phyloP scores from a whole-genome alignment of 2,888 invertebrate species.

The Aelia acuminata region DNA sequence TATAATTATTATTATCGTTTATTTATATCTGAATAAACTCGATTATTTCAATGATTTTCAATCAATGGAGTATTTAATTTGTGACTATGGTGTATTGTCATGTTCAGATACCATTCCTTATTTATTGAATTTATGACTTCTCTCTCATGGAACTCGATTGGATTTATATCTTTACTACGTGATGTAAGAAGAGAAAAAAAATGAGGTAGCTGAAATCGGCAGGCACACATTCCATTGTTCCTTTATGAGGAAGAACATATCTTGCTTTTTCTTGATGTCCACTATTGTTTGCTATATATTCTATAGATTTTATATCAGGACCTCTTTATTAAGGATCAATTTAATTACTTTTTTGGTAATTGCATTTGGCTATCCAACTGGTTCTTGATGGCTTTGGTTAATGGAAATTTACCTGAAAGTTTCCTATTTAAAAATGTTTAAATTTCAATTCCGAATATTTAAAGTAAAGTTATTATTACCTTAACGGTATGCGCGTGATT shows the following conservation, averaged over 20 bases:
- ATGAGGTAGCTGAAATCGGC: neutral
- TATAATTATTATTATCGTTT: no score
- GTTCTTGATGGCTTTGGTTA: neutral
- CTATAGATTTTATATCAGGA: neutral
- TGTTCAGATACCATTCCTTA: neutral
- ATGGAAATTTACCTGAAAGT: neutral
- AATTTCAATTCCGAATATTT: no score
- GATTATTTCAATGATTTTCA: no score
- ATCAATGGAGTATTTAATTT: neutral
- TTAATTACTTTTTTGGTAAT: no score
- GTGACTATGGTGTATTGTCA: neutral
- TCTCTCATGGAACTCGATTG: neutral
- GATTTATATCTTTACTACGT: neutral
- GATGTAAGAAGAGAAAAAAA: neutral
- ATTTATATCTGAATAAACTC: no score
- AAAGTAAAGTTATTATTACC: no score
- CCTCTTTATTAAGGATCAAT: no score
- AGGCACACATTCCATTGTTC: neutral
- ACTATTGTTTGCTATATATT: neutral
- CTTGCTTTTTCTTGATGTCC: neutral
- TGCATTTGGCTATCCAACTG: no score
- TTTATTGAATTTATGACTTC: neutral
- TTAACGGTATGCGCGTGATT: no score
- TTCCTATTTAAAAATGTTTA: no score
- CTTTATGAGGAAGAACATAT: neutral